Base-by-base conservation (phyloP, 2,888 invertebrate species). In the Pristionchus entomophagus region DNA sequence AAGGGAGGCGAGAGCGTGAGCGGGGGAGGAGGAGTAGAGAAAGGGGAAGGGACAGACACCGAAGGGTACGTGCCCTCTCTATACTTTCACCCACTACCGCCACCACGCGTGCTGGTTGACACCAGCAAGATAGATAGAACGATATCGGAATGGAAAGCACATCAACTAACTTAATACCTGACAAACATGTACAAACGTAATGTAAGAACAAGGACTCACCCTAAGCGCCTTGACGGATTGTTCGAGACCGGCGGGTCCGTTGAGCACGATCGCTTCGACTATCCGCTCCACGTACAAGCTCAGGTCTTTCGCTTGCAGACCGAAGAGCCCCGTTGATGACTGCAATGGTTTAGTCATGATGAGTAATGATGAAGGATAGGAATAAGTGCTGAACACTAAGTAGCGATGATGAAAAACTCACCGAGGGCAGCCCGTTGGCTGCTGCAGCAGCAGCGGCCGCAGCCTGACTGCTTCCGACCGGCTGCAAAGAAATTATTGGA, bases 181-280 rank as follows among this genome's bases (percentile, higher is more conserved):
- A 45, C 10, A 12, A 59, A 22, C 6, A 6, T 59, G 26, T 22
- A 26, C 19, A 59, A 22, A 26, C 22, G 10, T 12, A 59, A 26
- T 59, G 26, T 22, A 12, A 26, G 35, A 29, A n/a, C n/a, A n/a
- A n/a, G 65, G 19, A 82, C 59, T 59, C 29, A 82, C 82, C 82
- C 62, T 82, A 12, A 82, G 56, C 6, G 38, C 62, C 26, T 82
- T 82, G 8, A 62, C 62, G 8, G 69, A 26, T 32, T 26, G 35
- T n/a, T 84, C 84, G n/a, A 84, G 49, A 6, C 26, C 45, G n/a
- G 81, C 87, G 6, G 88, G 88, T 32, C 87, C 83, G 86, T 89
- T 88, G 78, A 91, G 88, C 35, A 91, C 91, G 41, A 91, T 86
- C 22, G 87, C 87, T 86, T 91, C 91, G 86, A 91, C 90, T 51